Evolutionary conservation across 2,888 invertebrate species (phyloP).

Genomic region (Cheiracanthium punctorium): DNA sequence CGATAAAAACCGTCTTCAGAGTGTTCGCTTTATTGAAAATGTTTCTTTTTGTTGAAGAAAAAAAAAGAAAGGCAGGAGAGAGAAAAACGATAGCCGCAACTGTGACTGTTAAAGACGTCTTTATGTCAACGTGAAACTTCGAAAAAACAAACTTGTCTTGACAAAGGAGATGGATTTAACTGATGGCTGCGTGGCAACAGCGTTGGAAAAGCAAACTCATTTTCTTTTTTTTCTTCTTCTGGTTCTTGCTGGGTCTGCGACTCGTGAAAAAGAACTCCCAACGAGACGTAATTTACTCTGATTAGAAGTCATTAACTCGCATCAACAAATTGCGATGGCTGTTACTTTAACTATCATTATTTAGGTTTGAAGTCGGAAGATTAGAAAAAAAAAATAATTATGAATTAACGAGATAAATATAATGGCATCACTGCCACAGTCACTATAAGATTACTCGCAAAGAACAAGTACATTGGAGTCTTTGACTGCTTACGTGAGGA

Average conservation of each 20-base stretch:
- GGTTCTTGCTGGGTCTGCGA: background rate
- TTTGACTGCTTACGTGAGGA: no score
- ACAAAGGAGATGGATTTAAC: conserved; percentile 8
- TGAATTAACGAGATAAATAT: no score
- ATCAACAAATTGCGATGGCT: background rate
- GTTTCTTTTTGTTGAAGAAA: conserved; percentile 1
- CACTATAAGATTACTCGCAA: no score
- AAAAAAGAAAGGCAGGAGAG: background rate
- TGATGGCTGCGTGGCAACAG: conserved; percentile 15
- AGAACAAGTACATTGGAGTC: no score
- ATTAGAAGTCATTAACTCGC: background rate
- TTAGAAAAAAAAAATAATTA: no score
- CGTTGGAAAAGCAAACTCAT: background rate
- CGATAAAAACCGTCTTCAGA: conserved; percentile 32
- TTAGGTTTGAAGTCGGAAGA: background rate
- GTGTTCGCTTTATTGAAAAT: conserved; percentile 26
- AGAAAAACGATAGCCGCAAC: conserved; percentile 43
- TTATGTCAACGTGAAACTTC: conserved; percentile 41
- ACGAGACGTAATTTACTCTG: background rate
- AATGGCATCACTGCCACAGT: no score
- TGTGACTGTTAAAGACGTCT: conserved; percentile 44
- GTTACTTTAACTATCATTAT: background rate
- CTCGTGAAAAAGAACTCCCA: background rate
- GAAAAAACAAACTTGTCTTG: conserved; percentile 25
- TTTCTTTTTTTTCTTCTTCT: background rate